Evolutionary conservation across 2,888 invertebrate genomes (phyloP), one percentile per base, ranked within the genome.

Genomic region (Drosophila lutescens): DNA sequence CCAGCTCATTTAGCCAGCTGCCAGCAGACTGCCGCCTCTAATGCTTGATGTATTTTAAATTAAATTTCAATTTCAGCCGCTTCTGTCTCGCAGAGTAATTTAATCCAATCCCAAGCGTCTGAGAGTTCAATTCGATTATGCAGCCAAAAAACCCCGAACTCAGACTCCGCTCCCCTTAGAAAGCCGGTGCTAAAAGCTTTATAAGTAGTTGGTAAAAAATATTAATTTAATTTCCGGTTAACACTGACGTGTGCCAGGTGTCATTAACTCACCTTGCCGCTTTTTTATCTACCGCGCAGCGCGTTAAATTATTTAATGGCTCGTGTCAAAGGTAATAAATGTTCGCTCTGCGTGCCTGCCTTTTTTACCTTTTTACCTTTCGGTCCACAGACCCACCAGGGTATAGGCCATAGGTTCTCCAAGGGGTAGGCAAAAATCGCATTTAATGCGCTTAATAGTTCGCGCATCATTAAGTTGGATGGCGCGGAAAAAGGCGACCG

Each of bases 301-400:
- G 59, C 63, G 54, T 75, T 65, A 74, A 74, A 76, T 79, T 79
- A 75, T 84, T 86, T 88, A 85, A 85, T 85, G 87, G 88, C 58
- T 74, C 51, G 70, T 86, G 85, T 80, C 89, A 85, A 80, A 86
- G 81, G 73, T 72, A 81, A 88, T 88, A 86, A 85, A 84, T 84
- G 87, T 80, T 73, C 41, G 26, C 23, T 26, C 40, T 44, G 72
- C 68, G 54, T 59, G 55, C 36, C 41, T 56, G 49, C 26, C 40
- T 54, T 71, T 74, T 73, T 73, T 10, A 50, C 47, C 46, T 67
- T 57, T 40, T n/a, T n/a, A n/a, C n/a, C n/a, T n/a, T n/a, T n/a
- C n/a, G n/a, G n/a, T n/a, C n/a, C n/a, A 30, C 66, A 30, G 8
- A 30, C 30, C 30, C 30, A 40, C 76, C 68, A 73, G 44, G 69